phyloP scores from a whole-genome alignment of 2,888 invertebrate species.

The Apotomis capreana region DNA sequence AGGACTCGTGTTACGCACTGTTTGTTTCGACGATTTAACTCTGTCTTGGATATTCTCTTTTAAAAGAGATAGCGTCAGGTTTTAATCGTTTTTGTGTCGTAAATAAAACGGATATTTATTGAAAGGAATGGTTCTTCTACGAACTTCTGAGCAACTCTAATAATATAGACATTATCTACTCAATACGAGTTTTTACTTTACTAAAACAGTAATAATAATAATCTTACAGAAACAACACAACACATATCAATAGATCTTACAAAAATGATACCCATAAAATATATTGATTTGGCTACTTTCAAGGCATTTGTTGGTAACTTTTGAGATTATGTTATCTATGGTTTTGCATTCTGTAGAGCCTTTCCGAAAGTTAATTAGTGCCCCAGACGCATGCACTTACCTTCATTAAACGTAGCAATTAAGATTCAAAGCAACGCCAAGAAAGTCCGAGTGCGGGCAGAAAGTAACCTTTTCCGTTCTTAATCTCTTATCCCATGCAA shows the following conservation, averaged over 20 bases:
- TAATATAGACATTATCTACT: too few relatives aligned
- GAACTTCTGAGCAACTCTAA: too few relatives aligned
- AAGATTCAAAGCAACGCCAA: slow-evolving; percentile 39
- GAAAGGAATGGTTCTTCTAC: too few relatives aligned
- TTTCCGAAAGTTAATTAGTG: slow-evolving; percentile 29
- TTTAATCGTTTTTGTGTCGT: too few relatives aligned
- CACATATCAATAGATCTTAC: too few relatives aligned
- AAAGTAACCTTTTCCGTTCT: neutral
- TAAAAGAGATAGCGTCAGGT: too few relatives aligned
- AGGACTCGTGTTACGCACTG: slow-evolving; percentile 7
- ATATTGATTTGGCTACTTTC: too few relatives aligned
- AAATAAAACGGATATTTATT: too few relatives aligned
- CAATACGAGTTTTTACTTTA: too few relatives aligned
- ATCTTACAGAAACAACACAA: too few relatives aligned
- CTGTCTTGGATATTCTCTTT: neutral
- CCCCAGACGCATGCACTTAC: slow-evolving; percentile 29
- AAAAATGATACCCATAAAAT: too few relatives aligned
- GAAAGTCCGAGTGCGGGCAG: slow-evolving; percentile 29
- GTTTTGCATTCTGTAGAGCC: neutral
- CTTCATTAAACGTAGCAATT: slow-evolving; percentile 38
- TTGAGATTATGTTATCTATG: neutral
- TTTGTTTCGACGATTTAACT: slow-evolving; percentile 1
- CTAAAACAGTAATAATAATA: too few relatives aligned
- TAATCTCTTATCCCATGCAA: neutral
- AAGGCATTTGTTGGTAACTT: neutral